phyloP scores from a whole-genome alignment of 2,888 invertebrate genomes.

The Agrotis segetum region DNA sequence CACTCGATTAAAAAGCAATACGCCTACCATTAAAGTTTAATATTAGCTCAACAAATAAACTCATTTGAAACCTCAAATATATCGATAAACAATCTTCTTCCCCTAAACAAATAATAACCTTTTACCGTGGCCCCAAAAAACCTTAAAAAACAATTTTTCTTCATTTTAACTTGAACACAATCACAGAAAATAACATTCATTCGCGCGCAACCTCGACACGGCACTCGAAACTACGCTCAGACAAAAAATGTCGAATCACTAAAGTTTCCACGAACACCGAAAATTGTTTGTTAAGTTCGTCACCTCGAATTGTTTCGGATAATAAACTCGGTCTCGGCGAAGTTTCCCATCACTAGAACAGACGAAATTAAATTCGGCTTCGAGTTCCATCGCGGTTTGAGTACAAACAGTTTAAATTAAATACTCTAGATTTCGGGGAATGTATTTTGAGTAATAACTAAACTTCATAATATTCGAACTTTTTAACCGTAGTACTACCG shows the following conservation, averaged over 20 bases:
- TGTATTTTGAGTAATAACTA: constrained; percentile 8
- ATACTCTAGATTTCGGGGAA: constrained; percentile 10
- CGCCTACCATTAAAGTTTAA: not conserved
- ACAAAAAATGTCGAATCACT: constrained; percentile 63
- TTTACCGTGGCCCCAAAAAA: constrained; percentile 27
- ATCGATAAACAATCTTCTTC: constrained; percentile 8
- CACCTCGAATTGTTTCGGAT: constrained; percentile 69
- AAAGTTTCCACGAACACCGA: constrained; percentile 58
- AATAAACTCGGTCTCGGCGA: constrained; percentile 60
- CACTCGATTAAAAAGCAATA: not conserved
- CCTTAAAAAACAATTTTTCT: constrained; percentile 55
- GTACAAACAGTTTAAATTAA: constrained; percentile 10
- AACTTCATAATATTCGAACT: not conserved
- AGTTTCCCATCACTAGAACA: constrained; percentile 54
- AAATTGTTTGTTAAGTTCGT: constrained; percentile 72
- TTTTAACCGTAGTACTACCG: not conserved
- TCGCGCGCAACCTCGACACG: constrained; percentile 48
- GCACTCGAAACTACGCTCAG: constrained; percentile 51
- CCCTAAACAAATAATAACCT: constrained; percentile 28
- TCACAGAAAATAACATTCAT: constrained; percentile 50
- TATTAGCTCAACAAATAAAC: not conserved
- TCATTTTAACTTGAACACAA: constrained; percentile 53
- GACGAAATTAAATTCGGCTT: constrained; percentile 59
- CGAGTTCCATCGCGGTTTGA: constrained; percentile 44
- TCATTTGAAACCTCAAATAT: constrained; percentile 1